phyloP scores from a whole-genome alignment of 2,888 invertebrate species.

The Lycocerus yunnanus region DNA sequence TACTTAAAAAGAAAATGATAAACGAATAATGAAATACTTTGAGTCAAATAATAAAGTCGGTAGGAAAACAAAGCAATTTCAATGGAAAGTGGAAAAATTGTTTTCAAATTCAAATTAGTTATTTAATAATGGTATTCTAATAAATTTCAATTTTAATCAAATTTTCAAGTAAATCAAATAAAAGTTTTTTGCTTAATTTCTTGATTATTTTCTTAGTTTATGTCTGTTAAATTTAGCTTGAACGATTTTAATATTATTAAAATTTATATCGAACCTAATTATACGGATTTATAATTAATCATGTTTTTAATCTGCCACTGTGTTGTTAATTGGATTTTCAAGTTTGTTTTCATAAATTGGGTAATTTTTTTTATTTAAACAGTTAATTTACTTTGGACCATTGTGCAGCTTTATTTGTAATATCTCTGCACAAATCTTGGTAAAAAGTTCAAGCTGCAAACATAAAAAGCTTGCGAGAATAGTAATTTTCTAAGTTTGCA shows the following conservation, averaged over 20 bases:
- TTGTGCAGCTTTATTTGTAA: neutral
- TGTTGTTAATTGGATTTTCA: neutral
- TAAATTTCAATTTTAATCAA: neutral
- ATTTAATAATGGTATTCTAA: no score
- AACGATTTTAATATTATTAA: neutral
- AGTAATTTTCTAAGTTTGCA: slow-evolving; percentile 12
- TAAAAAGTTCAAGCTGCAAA: neutral
- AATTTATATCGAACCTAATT: neutral
- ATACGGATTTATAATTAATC: neutral
- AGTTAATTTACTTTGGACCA: neutral
- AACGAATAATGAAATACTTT: no score
- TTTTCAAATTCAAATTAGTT: no score
- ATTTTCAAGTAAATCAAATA: neutral
- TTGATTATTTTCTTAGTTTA: neutral
- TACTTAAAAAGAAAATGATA: no score
- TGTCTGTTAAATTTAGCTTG: neutral
- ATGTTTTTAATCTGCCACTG: neutral
- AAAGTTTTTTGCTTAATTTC: neutral
- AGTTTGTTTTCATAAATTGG: neutral
- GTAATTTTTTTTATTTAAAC: neutral
- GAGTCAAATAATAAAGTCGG: no score
- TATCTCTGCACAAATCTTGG: neutral
- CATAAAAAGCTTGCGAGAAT: neutral
- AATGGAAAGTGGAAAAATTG: neutral
- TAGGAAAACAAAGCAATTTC: no score